Conservation (phyloP, 2,797 vertebrate genomes). For the Lerista edwardsae region DNA sequence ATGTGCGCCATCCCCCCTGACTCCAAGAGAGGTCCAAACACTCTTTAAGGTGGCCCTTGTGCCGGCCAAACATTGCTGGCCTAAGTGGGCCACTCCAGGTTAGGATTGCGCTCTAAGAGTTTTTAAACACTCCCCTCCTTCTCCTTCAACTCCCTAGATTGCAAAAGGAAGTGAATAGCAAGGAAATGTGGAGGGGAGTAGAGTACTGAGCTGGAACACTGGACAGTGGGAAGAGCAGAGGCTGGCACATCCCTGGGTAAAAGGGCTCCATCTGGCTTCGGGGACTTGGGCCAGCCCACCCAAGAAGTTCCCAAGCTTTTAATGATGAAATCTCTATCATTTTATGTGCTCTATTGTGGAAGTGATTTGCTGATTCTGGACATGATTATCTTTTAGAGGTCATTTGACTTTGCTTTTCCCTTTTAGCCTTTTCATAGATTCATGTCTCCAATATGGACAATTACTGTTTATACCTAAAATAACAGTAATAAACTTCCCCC, state of each 20-base stretch:
- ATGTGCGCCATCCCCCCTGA: too few relatives aligned
- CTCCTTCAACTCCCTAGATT: background rate
- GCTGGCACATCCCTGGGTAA: too few relatives aligned
- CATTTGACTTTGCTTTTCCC: background rate
- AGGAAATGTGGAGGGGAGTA: background rate
- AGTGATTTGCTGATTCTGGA: slow-evolving; percentile 13
- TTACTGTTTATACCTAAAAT: background rate
- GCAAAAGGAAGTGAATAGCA: background rate
- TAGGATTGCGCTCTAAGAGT: too few relatives aligned
- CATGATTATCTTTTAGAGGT: slow-evolving; percentile 1
- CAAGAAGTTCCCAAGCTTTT: background rate
- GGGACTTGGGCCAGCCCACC: too few relatives aligned
- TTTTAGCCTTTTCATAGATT: slow-evolving; percentile 10
- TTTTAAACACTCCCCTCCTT: background rate
- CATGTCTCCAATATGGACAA: background rate
- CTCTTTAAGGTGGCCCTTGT: too few relatives aligned
- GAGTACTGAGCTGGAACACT: background rate
- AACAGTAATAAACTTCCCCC: background rate
- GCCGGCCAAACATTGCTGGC: too few relatives aligned
- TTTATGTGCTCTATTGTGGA: background rate
- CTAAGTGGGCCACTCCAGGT: too few relatives aligned
- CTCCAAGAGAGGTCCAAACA: too few relatives aligned
- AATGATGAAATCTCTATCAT: slow-evolving; percentile 1
- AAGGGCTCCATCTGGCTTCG: too few relatives aligned
- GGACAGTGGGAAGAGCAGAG: too few relatives aligned